Base-by-base conservation (phyloP, 2,113 vertebrate species). In the Oryzias javanicus region DNA sequence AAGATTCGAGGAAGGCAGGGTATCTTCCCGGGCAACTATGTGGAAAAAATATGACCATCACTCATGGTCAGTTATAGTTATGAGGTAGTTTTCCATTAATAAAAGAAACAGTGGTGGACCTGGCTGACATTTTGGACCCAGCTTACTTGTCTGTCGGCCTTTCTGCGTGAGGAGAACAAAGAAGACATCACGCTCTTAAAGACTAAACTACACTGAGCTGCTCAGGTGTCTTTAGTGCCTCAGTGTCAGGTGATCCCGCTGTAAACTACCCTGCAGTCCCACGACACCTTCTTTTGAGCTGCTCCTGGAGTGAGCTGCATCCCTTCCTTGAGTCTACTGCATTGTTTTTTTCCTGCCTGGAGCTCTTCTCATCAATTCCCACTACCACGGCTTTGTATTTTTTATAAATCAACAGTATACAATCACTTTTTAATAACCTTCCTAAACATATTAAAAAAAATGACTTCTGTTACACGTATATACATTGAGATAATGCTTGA, bases 21-120 rank as follows among this genome's bases (percentile, higher is more conserved):
- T 29, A 92, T 99, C 25, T 99, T 99, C 67, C 97, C 97, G 0
- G 96, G 96, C 29, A 99, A 99, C 81, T 98, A 98, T 0, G 97
- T 98, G 66, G 93, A 97, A 88, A 99, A 95, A 44, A 44, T 44
- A 44, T 44, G 42, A 14, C 14, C 42, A 16, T 44, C 16, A 5
- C 16, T 16, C 5, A 6, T 16, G 29, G 49, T 48, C 57, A 48
- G 42, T 42, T 55, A 14, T 14, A 60, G 53, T 67, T 53, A 17
- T 60, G 61, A 6, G 42, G 14, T 44, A 4, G 4, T 44, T 17
- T 3, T 44, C 42, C 42, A 17, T 44, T 16, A n/a, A 18, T 1
- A 10, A 18, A 47, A 47, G 4, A 47, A n/a, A 18, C 7, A 44
- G 14, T 17, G 35, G 7, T 6, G 51, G 44, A 62, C 24, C 6